Evolutionary conservation across 2,888 invertebrate genomes (phyloP), one percentile per base, ranked within the genome.

Genomic region (Eledona agricola): DNA sequence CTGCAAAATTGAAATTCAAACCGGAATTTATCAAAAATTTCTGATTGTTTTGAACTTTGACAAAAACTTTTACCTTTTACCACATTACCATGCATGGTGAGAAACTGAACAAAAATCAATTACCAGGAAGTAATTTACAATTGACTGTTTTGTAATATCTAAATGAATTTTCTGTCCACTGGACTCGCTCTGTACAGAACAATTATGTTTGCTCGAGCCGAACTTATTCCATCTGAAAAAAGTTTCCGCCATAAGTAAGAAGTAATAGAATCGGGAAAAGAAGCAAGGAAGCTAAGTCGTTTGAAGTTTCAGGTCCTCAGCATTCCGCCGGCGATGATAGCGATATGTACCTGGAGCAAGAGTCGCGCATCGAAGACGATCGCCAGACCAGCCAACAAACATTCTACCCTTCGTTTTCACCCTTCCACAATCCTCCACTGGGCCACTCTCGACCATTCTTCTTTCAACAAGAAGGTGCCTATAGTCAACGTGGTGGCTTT

Each of bases 321-420:
- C 35, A 2, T 7, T 4, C 3, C 15, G 20, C 26, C 29, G 16
- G 20, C 5, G 42, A 42, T 16, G 42, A 42, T 15, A 42, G 20
- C 12, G 28, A 28, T 13, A 26, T 20, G 34, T 43, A 43, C 28
- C 17, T 51, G 11, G 51, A 51, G 9, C 10, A 43, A 28, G 51
- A 51, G 35, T 42, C 51, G 11, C 51, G 51, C 4, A 23, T 43
- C 9, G 45, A 57, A 11, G 42, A 66, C 63, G 47, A 49, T 10
- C 53, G 20, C n/a, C 52, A 60, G 42, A 45, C 9, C 4, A 51
- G 40, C 13, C 52, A 59, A 29, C 59, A 89, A 69, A 87, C 84
- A 32, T 90, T 89, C 75, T 90, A 89, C 76, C 90, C 91, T 0
- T 83, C 89, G 0, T 92, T 89, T 69, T 60, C 68, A 2, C 62